Evolutionary conservation across 2,113 vertebrate species (phyloP), one percentile per base, ranked within the genome.

Genomic region (Pica pica): DNA sequence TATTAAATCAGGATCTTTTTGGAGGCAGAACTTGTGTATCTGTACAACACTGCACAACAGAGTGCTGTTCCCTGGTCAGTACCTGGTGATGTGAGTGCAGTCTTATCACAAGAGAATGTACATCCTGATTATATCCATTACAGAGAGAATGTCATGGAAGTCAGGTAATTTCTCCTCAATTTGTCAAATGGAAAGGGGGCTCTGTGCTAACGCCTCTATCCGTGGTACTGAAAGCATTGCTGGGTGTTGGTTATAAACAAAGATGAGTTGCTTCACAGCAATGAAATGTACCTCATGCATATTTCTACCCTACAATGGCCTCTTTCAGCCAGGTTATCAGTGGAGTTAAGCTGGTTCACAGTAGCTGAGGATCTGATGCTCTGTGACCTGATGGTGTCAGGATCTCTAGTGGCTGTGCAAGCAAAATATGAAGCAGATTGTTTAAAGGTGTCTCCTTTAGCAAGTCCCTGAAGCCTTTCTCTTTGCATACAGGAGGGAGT

Each of bases 241-340:
- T 18, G 39, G 39, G 13, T 39, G 0, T 44, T 39, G 65, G 30
- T 49, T 52, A 8, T 23, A 14, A 47, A 9, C 4, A 28, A 16
- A 23, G 81, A 26, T 11, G 10, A 23, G n/a, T 69, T 69, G 24
- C 8, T 50, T 65, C 55, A 10, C 42, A 35, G 49, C 49, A 9
- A 6, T 37, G 41, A 50, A 68, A 46, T 15, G 27, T 24, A 16
- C 26, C 12, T n/a, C 16, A 1, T 13, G 37, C 20, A 13, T 6
- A 7, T 67, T 79, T 55, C 41, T 53, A 0, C 23, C 65, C 61
- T 42, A 2, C 55, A 6, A 0, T 5, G 14, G 26, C 24, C 33
- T 57, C 68, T 59, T 56, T 61, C 50, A 65, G 37, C 11, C 41
- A 23, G 37, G 14, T 65, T 47, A 22, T 60, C 28, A 6, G 5